Base-by-base conservation (phyloP, 2,888 invertebrate genomes). In the Helleia helle region DNA sequence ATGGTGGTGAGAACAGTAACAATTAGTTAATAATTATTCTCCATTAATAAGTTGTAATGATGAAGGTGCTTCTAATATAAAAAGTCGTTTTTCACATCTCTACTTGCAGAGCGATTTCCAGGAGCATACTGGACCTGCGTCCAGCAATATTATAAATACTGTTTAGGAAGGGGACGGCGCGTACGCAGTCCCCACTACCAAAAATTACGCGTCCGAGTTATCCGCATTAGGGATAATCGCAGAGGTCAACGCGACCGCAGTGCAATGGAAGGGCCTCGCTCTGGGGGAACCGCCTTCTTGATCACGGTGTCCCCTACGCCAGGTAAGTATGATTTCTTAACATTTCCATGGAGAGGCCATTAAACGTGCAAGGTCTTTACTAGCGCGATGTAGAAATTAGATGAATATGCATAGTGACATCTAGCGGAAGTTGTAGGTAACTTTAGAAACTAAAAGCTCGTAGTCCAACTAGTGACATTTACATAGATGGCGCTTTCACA, bases 101-200 rank as follows among this genome's bases (percentile, higher is more conserved):
- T n/a, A n/a, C n/a, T n/a, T n/a, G n/a, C n/a, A n/a, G n/a, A n/a
- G n/a, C n/a, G n/a, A n/a, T n/a, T n/a, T n/a, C n/a, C n/a, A n/a
- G n/a, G n/a, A n/a, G n/a, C n/a, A n/a, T n/a, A n/a, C n/a, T n/a
- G n/a, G n/a, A n/a, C n/a, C n/a, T n/a, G n/a, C n/a, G n/a, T n/a
- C n/a, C n/a, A n/a, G n/a, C n/a, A n/a, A n/a, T 14, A 7, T n/a
- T 26, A 27, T 3, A 9, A 8, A 12, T n/a, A 36, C 22, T 25
- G n/a, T n/a, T n/a, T n/a, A n/a, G n/a, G 36, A 40, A 50, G 60
- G 59, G 62, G 62, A 63, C 62, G 43, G 62, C 62, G 62, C 62
- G 65, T 57, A 65, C 65, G 65, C 65, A 64, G 63, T 63, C 64
- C 63, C 60, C 58, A 59, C 63, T 65, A 63, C 53, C 62, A 62